Percentiles rank a stretch among this genome's conserved stretches.
Evolutionary conservation across 2,888 invertebrate genomes (phyloP).

Genomic region (Ochropleura leucogaster): DNA sequence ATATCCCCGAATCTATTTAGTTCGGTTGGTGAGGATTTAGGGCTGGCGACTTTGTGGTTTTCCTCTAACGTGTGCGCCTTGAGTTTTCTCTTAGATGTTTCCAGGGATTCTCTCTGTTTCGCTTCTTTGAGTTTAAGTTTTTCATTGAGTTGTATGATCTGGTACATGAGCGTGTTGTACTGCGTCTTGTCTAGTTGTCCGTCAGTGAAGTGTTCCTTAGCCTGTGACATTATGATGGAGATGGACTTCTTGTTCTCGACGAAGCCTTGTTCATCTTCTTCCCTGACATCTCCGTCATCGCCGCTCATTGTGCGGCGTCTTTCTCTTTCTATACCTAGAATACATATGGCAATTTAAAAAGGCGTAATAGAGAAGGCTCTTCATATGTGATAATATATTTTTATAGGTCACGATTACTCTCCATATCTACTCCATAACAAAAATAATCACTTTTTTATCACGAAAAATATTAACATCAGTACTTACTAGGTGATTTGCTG

Average conservation of each 20-base stretch:
- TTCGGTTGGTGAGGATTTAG: slow-evolving; percentile 82
- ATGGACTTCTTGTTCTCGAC: slow-evolving; percentile 92
- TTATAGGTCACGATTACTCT: slow-evolving; percentile 22
- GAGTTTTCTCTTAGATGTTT: slow-evolving; percentile 88
- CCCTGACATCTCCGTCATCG: slow-evolving; percentile 89
- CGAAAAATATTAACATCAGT: slow-evolving; percentile 26
- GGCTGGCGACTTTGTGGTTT: slow-evolving; percentile 86
- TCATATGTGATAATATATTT: neutral
- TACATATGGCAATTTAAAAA: neutral
- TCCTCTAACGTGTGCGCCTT: slow-evolving; percentile 82
- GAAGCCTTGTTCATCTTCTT: slow-evolving; percentile 86
- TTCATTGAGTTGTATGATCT: slow-evolving; percentile 95
- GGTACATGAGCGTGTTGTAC: slow-evolving; percentile 94
- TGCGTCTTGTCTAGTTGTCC: slow-evolving; percentile 94
- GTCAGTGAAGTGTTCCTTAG: slow-evolving; percentile 94
- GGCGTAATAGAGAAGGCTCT: no score
- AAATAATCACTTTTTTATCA: slow-evolving; percentile 14
- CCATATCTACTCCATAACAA: neutral
- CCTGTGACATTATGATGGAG: slow-evolving; percentile 95
- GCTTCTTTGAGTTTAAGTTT: slow-evolving; percentile 94
- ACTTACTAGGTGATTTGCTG: slow-evolving; percentile 90
- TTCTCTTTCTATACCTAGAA: slow-evolving; percentile 86
- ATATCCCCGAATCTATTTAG: slow-evolving; percentile 87
- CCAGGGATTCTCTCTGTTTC: slow-evolving; percentile 92
- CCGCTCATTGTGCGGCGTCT: slow-evolving; percentile 87